phyloP scores from a whole-genome alignment of 1,140 invertebrate species.

The Diuraphis noxia region DNA sequence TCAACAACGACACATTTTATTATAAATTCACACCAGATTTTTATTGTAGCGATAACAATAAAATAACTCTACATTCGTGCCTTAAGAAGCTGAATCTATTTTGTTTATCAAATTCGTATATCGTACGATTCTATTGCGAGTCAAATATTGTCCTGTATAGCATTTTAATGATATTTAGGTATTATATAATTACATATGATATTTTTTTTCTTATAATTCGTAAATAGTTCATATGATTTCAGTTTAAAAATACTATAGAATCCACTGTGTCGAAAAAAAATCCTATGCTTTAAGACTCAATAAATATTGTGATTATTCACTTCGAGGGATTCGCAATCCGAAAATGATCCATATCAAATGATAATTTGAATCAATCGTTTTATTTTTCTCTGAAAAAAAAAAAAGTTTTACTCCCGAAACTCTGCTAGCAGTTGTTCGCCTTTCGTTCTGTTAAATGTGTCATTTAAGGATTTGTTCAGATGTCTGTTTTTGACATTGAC shows the following conservation, averaged over 20 bases:
- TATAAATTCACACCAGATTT: too few species aligned
- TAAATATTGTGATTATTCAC: conserved; percentile 12
- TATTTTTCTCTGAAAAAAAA: neutral
- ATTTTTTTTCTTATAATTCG: neutral
- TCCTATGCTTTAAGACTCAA: too few species aligned
- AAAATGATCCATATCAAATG: conserved; percentile 1
- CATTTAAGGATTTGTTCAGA: neutral
- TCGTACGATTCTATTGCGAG: neutral
- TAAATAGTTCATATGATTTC: neutral
- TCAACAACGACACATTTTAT: too few species aligned
- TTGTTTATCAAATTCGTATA: neutral
- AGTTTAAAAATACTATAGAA: neutral
- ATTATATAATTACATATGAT: neutral
- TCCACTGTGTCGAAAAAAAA: neutral
- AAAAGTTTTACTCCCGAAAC: neutral
- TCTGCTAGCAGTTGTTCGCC: neutral
- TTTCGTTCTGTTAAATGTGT: neutral
- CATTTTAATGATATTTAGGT: neutral
- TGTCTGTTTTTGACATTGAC: neutral
- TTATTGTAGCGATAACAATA: too few species aligned
- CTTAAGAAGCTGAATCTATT: neutral
- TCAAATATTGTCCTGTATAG: neutral
- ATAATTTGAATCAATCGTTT: neutral
- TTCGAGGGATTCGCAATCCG: neutral
- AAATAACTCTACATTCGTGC: neutral